phyloP scores from a whole-genome alignment of 1,140 invertebrate species.

The silkworm (Bombyx mori) region ASM3026992v2 NC_085110.1:14565001-14565500 shows the following conservation, averaged over 20 bases:
- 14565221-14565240: slow-evolving; percentile 31
- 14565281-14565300: slow-evolving; percentile 72
- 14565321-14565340: slow-evolving; percentile 85
- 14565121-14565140: slow-evolving; percentile 64
- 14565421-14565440: slow-evolving; percentile 59
- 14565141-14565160: slow-evolving; percentile 18
- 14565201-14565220: slow-evolving; percentile 41
- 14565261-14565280: slow-evolving; percentile 38
- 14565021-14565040: too few species aligned
- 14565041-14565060: too few species aligned
- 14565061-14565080: slow-evolving; percentile 34
- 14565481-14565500: slow-evolving; percentile 65
- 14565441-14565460: slow-evolving; percentile 58
- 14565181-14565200: slow-evolving; percentile 43
- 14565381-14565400: slow-evolving; percentile 27
- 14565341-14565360: slow-evolving; percentile 84
- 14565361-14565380: slow-evolving; percentile 68
- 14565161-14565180: slow-evolving; percentile 30
- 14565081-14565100: slow-evolving; percentile 49
- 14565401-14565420: slow-evolving; percentile 43
- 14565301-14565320: slow-evolving; percentile 79
- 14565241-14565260: slow-evolving; percentile 43
- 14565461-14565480: slow-evolving; percentile 66
- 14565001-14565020: too few species aligned
- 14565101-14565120: slow-evolving; percentile 61